Evolutionary conservation across 2,797 vertebrate genomes (phyloP).

Genomic region (Argentina silus): DNA sequence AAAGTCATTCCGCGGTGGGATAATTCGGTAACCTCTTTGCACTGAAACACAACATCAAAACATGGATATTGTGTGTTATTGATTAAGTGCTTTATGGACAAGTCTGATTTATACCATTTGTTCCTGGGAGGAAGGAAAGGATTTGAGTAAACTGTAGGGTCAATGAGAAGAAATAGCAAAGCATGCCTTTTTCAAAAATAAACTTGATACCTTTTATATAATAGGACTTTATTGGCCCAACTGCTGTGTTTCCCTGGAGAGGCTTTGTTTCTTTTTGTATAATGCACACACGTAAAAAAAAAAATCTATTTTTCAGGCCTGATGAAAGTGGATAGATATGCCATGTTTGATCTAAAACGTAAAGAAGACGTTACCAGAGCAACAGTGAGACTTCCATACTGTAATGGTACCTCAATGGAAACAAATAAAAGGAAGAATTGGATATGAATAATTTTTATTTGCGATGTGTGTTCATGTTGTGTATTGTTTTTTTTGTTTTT

Average conservation of each 20-base stretch:
- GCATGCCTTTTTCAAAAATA: constrained; percentile 79
- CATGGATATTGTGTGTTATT: constrained; percentile 67
- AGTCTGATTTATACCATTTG: constrained; percentile 54
- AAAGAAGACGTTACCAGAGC: constrained; percentile 55
- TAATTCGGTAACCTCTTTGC: constrained; percentile 73
- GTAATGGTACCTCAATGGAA: constrained; percentile 73
- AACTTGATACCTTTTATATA: constrained; percentile 78
- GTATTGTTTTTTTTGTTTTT: constrained; percentile 53
- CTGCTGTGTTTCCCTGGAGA: constrained; percentile 78
- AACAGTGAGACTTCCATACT: constrained; percentile 69
- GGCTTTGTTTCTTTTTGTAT: constrained; percentile 83
- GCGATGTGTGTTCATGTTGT: constrained; percentile 68
- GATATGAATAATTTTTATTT: constrained; percentile 68
- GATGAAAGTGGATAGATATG: constrained; percentile 61
- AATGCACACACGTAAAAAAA: constrained; percentile 67
- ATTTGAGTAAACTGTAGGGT: constrained; percentile 49
- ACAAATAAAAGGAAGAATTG: constrained; percentile 75
- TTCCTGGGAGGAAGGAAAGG: constrained; percentile 63
- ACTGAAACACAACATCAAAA: constrained; percentile 74
- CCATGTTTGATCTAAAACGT: constrained; percentile 66
- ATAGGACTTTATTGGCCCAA: constrained; percentile 65
- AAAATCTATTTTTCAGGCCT: constrained; percentile 78
- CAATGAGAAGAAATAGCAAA: constrained; percentile 48
- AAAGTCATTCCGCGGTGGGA: constrained; percentile 54
- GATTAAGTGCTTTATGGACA: constrained; percentile 73